A percentile compares a stretch with the other conserved stretches of the same genome.
phyloP scores from a whole-genome alignment of 2,888 invertebrate genomes.

The Fissipunctia ypsillon region DNA sequence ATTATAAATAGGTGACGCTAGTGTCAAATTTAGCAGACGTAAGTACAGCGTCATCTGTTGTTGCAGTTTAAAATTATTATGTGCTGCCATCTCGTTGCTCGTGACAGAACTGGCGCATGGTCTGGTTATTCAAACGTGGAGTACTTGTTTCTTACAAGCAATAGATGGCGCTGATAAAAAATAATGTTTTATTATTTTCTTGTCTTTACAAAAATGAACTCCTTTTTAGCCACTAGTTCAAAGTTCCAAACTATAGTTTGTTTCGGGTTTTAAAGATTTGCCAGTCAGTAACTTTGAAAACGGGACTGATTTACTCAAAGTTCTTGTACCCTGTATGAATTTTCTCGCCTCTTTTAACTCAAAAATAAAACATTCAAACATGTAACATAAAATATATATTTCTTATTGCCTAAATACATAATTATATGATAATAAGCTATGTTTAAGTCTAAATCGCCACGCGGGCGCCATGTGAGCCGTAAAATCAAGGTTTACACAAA shows the following conservation, averaged over 20 bases:
- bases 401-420: slow-evolving; percentile 76
- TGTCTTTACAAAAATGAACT: background rate
- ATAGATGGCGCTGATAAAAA: slow-evolving; percentile 41
- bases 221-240: background rate
- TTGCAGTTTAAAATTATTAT: background rate
- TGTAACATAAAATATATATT: slow-evolving; percentile 79
- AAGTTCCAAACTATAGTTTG: no score
- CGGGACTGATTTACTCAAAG: background rate
- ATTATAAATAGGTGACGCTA: slow-evolving; percentile 27
- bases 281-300: background rate
- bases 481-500: slow-evolving; percentile 34
- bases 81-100: slow-evolving; percentile 43
- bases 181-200: background rate
- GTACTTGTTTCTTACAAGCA: accelerated
- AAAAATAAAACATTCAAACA: slow-evolving; percentile 60
- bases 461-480: slow-evolving; percentile 42
- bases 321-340: background rate
- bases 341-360: background rate
- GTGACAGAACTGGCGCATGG: slow-evolving; percentile 19
- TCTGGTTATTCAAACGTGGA: accelerated
- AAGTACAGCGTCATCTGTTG: slow-evolving; percentile 61
- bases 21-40: accelerated
- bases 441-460: slow-evolving; percentile 60
- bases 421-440: slow-evolving; percentile 64
- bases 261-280: background rate